Evolutionary conservation across 2,797 vertebrate genomes (phyloP).

Genomic region (Sebastes flavidus): DNA sequence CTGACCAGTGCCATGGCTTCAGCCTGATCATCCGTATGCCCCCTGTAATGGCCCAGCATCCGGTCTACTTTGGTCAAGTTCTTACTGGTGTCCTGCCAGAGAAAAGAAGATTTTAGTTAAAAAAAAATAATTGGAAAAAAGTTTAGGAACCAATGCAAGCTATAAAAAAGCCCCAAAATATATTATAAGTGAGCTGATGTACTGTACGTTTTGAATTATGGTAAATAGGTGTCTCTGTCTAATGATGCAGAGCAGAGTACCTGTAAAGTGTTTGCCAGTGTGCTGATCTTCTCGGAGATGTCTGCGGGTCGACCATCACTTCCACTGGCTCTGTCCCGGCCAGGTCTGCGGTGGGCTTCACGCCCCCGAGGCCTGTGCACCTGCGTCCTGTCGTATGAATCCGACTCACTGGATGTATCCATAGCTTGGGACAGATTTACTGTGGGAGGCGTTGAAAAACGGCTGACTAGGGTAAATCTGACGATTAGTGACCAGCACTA

Average conservation of each 20-base stretch:
- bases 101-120: neutral
- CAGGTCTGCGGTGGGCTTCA: slow-evolving; percentile 69
- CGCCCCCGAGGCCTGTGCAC: slow-evolving; percentile 69
- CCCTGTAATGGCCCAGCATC: slow-evolving; percentile 92
- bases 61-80: slow-evolving; percentile 91
- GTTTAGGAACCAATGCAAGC: neutral
- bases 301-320: slow-evolving; percentile 57
- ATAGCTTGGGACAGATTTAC: slow-evolving; percentile 65
- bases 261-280: slow-evolving; percentile 91
- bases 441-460: neutral
- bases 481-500: neutral
- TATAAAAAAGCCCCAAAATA: neutral
- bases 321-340: slow-evolving; percentile 35
- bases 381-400: slow-evolving; percentile 73
- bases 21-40: slow-evolving; percentile 88
- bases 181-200: neutral
- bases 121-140: neutral
- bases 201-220: neutral
- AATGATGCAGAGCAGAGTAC: slow-evolving; percentile 59
- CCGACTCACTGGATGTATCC: slow-evolving; percentile 92
- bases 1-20: slow-evolving; percentile 89
- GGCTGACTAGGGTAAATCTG: neutral
- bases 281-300: slow-evolving; percentile 91
- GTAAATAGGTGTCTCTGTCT: too few species aligned
- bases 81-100: slow-evolving; percentile 88